Base-by-base conservation (phyloP, 2,797 vertebrate species). In the Labeo calbasu region DNA sequence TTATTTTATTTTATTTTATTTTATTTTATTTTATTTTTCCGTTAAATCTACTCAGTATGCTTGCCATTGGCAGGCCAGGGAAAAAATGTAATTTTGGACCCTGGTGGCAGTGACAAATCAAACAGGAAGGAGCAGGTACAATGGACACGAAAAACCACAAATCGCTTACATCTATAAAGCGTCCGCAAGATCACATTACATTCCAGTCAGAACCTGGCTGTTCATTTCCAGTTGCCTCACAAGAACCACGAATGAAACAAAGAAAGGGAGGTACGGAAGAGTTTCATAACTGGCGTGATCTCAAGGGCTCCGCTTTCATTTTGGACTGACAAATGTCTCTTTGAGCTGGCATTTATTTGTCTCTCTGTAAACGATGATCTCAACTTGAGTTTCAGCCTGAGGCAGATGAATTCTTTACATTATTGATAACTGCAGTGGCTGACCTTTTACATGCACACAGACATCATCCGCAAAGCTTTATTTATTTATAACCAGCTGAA, bases 361-460 rank as follows among this genome's bases (percentile, higher is more conserved):
- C 84, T 80, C 78, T 84, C 81, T 87, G 81, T 88, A 88, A 89
- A 89, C 75, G 84, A 82, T 86, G 86, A 84, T 63, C 82, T 80
- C 71, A 57, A 79, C 79, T 77, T 63, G 48, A 87, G 75, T 81
- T 82, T 82, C 63, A 70, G 69, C 81, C 85, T 9, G 63, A 85
- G 87, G 76, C 87, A 86, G 72, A 86, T 77, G 78, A 83, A 80
- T 82, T 85, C 77, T 81, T 79, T 89, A 81, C 87, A 89, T 89
- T 89, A 89, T 89, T 88, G 82, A 89, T 89, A 86, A 80, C 79
- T 61, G 78, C 76, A 71, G 81, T 87, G 84, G 61, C 84, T 89
- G 87, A 89, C 88, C 87, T 89, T 89, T 87, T 86, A 85, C 79
- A 86, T 75, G 84, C 87, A 17, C 70, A 83, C 79, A 85, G 76